Conservation (phyloP, 2,113 vertebrate species). For the Myiozetetes cayanensis region DNA sequence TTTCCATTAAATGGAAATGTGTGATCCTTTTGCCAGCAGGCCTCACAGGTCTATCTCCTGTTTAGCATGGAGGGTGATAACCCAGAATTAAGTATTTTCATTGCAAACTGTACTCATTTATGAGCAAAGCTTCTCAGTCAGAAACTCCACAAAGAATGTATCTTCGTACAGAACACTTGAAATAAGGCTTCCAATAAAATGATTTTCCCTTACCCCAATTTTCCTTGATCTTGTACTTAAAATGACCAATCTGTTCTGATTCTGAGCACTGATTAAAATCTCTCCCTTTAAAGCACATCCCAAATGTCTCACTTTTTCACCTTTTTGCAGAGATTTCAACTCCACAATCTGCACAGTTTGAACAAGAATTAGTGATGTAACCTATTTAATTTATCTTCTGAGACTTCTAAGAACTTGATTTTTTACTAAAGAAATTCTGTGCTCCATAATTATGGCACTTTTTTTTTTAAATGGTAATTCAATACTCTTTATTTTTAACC, state of each 20-base stretch:
- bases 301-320: neutral
- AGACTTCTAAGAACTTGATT: neutral
- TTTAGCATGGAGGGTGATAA: neutral
- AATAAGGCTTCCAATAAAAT: neutral
- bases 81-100: neutral
- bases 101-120: neutral
- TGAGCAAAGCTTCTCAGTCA: neutral
- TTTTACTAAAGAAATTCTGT: neutral
- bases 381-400: neutral
- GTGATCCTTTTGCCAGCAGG: neutral
- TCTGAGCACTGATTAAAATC: neutral
- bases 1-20: neutral
- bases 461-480: neutral
- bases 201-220: neutral
- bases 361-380: neutral
- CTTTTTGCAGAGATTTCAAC: neutral
- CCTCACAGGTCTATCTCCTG: neutral
- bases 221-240: neutral
- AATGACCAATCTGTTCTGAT: neutral
- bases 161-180: neutral
- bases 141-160: neutral
- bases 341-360: neutral
- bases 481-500: neutral
- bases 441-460: rapidly evolving
- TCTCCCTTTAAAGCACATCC: neutral